phyloP scores from a whole-genome alignment of 2,113 vertebrate species.

The Galbula dea region DNA sequence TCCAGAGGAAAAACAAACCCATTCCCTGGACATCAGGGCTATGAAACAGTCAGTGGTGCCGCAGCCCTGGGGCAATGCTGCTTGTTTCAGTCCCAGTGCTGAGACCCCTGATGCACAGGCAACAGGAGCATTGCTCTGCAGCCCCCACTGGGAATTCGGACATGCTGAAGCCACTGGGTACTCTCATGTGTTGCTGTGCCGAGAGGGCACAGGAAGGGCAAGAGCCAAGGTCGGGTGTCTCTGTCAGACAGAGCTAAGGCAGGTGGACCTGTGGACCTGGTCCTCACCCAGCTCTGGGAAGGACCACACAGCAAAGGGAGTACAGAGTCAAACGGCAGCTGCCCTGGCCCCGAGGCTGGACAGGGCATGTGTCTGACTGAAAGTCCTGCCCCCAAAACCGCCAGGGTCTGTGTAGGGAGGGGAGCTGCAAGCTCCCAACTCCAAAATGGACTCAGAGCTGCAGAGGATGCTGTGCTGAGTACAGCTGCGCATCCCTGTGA shows the following conservation, averaged over 20 bases:
- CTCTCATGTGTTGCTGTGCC: rapidly evolving
- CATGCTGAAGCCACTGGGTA: not conserved
- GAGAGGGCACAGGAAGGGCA: not conserved
- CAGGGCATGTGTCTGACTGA: not conserved
- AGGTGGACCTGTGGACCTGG: not conserved
- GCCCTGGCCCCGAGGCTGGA: rapidly evolving
- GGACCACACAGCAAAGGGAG: not conserved
- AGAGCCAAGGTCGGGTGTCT: not conserved
- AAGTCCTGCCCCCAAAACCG: not conserved
- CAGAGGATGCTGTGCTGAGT: not conserved
- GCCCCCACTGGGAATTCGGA: not conserved
- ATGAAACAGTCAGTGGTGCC: not conserved
- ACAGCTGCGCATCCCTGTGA: not conserved
- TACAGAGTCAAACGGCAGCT: not conserved
- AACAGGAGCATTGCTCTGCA: rapidly evolving
- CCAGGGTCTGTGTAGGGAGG: not conserved
- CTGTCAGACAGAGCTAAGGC: rapidly evolving
- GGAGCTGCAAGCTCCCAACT: not conserved
- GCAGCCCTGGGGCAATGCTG: rapidly evolving
- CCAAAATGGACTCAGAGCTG: not conserved
- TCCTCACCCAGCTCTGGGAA: not conserved
- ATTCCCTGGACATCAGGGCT: not conserved
- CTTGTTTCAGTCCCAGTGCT: not conserved
- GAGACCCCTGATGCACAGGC: rapidly evolving
- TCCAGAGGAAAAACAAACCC: conserved; percentile 24